These are phyloP conservation scores for Talpa occidentalis DNA, from an alignment of 2,113 vertebrate species.

Conservation along the genomic window DNA sequence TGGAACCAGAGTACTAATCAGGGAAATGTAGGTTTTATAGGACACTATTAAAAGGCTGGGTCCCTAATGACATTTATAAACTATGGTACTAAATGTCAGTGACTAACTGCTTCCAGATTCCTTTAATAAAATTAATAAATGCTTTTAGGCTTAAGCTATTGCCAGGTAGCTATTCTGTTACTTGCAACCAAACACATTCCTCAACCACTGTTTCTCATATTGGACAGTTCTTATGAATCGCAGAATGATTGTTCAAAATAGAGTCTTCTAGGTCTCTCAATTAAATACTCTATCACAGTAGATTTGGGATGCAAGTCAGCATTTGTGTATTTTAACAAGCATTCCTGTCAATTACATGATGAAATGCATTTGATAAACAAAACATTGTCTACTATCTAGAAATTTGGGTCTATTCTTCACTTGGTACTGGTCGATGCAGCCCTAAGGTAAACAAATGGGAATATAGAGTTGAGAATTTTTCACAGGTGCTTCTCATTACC, in stretches of 20 bases:
- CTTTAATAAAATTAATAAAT: neutral
- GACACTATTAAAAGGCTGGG: neutral
- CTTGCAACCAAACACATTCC: neutral
- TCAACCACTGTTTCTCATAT: neutral
- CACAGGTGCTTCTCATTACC: conserved; percentile 48
- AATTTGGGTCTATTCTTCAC: neutral
- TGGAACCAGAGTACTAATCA: neutral
- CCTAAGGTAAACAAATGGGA: neutral
- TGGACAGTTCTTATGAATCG: neutral
- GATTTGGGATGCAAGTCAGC: neutral
- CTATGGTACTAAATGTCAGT: neutral
- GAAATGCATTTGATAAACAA: conserved; percentile 1
- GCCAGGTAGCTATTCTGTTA: neutral
- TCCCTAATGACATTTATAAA: neutral
- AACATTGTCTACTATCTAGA: conserved; percentile 12
- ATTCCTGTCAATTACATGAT: neutral
- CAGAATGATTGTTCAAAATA: neutral
- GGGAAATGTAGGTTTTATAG: neutral
- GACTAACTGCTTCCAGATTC: neutral
- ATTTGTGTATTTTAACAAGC: neutral
- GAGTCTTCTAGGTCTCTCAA: neutral
- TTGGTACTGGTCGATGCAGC: neutral
- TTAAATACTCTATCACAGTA: neutral
- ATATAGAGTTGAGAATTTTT: neutral
- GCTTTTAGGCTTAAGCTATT: neutral